Percentiles rank a stretch among this genome's conserved stretches.
Evolutionary conservation across 2,113 vertebrate species (phyloP).

Genomic region (Illadopsis cleaveri): DNA sequence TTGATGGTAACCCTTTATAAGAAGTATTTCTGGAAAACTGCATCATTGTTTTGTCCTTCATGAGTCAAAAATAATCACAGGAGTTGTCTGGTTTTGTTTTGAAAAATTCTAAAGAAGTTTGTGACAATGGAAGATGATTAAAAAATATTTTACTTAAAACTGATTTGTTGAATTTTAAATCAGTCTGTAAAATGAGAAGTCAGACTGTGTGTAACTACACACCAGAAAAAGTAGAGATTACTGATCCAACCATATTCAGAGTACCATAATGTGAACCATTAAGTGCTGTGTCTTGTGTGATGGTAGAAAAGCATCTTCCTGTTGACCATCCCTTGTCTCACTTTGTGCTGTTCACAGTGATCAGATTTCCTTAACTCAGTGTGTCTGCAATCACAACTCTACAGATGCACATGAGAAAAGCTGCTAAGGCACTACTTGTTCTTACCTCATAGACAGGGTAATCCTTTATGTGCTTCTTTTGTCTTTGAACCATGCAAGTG

Average conservation of each 20-base stretch:
- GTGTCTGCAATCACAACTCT: neutral
- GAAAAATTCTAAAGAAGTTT: neutral
- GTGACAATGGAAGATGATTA: neutral
- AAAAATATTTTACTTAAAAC: neutral
- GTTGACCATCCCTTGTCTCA: neutral
- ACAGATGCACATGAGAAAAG: neutral
- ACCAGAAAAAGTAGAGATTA: neutral
- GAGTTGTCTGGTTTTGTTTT: neutral
- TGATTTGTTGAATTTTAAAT: neutral
- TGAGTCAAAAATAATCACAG: neutral
- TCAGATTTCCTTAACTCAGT: neutral
- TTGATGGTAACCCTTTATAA: neutral
- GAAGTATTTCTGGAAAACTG: neutral
- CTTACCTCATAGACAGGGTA: neutral
- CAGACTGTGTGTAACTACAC: fast-evolving
- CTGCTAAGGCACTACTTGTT: neutral
- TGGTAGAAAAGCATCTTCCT: neutral
- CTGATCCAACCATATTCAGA: neutral
- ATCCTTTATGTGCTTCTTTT: neutral
- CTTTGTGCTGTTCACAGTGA: neutral
- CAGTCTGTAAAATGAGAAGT: neutral
- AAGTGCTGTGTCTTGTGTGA: neutral
- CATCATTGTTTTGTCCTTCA: neutral
- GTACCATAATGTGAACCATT: neutral
- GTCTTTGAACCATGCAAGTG: neutral